A percentile compares a stretch with the other conserved stretches of the same genome.
phyloP scores from a whole-genome alignment of 2,888 invertebrate genomes.

The Lithosia quadra region DNA sequence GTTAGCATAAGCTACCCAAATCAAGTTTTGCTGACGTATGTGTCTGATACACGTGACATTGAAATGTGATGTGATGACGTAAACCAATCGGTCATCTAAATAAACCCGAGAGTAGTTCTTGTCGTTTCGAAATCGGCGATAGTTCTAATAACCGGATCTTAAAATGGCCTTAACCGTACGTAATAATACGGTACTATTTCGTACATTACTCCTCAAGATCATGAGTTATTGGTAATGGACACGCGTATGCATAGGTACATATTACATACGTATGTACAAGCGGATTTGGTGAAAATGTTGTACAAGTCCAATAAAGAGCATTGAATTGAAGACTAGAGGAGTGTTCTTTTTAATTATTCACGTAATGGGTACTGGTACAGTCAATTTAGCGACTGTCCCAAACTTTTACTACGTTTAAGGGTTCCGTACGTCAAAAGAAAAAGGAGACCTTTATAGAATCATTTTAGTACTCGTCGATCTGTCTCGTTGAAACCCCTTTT shows the following conservation, averaged over 20 bases:
- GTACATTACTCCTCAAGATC: not conserved
- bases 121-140: not conserved
- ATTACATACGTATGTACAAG: not conserved
- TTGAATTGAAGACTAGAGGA: too few species aligned
- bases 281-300: too few species aligned
- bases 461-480: too few species aligned
- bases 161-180: conserved; percentile 12
- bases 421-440: too few species aligned
- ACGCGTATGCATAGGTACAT: not conserved
- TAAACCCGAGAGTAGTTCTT: conserved; percentile 14
- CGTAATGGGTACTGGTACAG: too few species aligned
- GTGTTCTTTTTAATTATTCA: too few species aligned
- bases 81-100: not conserved
- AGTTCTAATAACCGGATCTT: conserved; percentile 11
- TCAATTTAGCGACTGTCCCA: too few species aligned
- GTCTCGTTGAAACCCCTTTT: too few species aligned
- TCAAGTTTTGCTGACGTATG: not conserved
- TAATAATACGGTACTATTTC: not conserved
- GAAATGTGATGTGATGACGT: not conserved
- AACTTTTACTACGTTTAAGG: too few species aligned
- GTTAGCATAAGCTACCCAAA: not conserved
- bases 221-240: not conserved
- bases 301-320: too few species aligned
- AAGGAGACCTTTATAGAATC: too few species aligned
- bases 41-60: not conserved